Evolutionary conservation across 2,113 vertebrate species (phyloP), one percentile per base, ranked within the genome.

Genomic region (Toxostoma redivivum): DNA sequence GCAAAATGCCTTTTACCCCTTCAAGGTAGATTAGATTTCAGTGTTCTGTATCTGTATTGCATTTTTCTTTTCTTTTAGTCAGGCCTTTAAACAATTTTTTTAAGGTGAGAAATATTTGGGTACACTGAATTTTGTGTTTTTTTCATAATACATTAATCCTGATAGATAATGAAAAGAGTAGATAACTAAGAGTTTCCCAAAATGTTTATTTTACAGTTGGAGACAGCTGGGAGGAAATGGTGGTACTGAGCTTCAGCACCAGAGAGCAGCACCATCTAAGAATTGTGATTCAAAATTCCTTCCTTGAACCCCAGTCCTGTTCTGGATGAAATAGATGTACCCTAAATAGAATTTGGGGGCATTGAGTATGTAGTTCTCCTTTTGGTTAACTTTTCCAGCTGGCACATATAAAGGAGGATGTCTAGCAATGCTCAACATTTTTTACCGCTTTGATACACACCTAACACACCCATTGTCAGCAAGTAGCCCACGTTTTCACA

Each of bases 221-320:
- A 86, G 12, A 45, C 4, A 76, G 13, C 2, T 54, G 28, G 33
- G 12, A 90, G 54, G 47, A 80, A 90, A 82, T 92, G 66, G 42
- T 86, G 95, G 90, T 93, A 96, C 90, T 96, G 76, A 95, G 81
- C 90, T 95, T 91, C 87, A 95, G 90, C 96, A 96, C 94, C 95
- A 97, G 96, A 93, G 96, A 96, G 96, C 95, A 97, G 92, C 92
- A 97, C 74, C n/a, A 95, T 95, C 87, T 66, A 90, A 96, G 79
- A 94, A 81, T 62, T 94, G 50, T 66, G 42, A 50, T 51, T 90
- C 27, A 51, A 37, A 85, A 35, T 58, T 79, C 28, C 12, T 84
- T 44, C 27, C 35, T 72, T 95, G 93, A 88, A 83, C 94, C 92
- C 84, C 8, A 80, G 1, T 25, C 28, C 11, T 69, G 18, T 37